Evolutionary conservation across 1,140 invertebrate genomes (phyloP).

Genomic region (Panonychus citri): DNA sequence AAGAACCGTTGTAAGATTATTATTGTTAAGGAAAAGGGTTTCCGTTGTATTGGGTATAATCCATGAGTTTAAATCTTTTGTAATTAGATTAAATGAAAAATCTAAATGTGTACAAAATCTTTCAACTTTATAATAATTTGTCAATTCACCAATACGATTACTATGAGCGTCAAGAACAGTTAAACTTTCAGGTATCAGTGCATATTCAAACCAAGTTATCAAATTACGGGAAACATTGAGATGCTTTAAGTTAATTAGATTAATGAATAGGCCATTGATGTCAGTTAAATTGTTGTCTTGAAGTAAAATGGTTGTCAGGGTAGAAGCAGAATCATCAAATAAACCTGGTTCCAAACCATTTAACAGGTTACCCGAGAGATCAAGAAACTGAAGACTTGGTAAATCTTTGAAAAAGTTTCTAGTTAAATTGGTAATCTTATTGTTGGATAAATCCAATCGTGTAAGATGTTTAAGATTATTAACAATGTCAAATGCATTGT

Average conservation of each 20-base stretch:
- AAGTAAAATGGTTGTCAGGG: constrained; percentile 57
- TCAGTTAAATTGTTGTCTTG: constrained; percentile 62
- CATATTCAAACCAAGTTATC: constrained; percentile 69
- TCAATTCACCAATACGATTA: constrained; percentile 56
- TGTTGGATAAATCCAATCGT: constrained; percentile 61
- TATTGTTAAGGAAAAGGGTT: constrained; percentile 53
- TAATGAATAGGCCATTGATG: constrained; percentile 57
- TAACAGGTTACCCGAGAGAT: constrained; percentile 62
- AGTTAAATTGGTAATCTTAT: constrained; percentile 60
- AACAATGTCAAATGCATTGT: too few species aligned
- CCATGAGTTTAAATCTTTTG: constrained; percentile 37
- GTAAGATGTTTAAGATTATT: constrained; percentile 38
- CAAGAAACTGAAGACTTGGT: constrained; percentile 58
- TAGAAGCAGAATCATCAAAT: constrained; percentile 43
- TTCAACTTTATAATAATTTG: constrained; percentile 55
- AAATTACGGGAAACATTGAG: constrained; percentile 75
- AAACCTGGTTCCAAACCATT: constrained; percentile 50
- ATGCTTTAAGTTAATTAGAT: constrained; percentile 56
- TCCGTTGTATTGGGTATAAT: constrained; percentile 52
- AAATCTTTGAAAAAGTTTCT: constrained; percentile 47
- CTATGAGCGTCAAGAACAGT: constrained; percentile 74
- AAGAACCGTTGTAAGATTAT: constrained; percentile 48
- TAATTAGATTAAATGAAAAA: constrained; percentile 55
- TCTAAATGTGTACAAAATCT: constrained; percentile 45
- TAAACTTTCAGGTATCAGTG: constrained; percentile 48